Conservation (phyloP, 1,140 invertebrate species). For the Platorchestia sp. region DNA sequence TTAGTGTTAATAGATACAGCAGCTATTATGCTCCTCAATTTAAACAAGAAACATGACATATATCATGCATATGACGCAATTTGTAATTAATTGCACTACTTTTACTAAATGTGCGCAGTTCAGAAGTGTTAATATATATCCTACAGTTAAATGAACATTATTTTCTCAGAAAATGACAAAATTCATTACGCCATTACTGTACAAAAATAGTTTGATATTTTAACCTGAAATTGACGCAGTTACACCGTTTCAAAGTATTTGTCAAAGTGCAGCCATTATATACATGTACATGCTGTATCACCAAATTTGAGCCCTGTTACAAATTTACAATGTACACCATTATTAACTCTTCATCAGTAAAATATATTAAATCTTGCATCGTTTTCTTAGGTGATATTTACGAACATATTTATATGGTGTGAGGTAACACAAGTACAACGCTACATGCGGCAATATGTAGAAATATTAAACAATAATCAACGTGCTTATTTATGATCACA, state of each 20-base stretch:
- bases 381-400: no score
- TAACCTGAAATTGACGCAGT: no score
- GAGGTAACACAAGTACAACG: no score
- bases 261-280: no score
- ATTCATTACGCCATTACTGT: no score
- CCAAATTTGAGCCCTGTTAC: not conserved
- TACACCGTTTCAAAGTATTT: no score
- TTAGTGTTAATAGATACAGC: not conserved
- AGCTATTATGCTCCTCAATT: not conserved
- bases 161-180: not conserved
- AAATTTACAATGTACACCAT: not conserved
- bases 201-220: no score
- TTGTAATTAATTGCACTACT: not conserved
- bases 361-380: not conserved
- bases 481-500: no score
- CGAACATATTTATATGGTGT: no score
- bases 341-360: not conserved
- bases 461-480: no score
- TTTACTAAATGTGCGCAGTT: not conserved
- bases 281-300: not conserved
- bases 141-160: not conserved
- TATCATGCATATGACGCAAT: not conserved
- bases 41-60: not conserved
- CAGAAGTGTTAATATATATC: not conserved
- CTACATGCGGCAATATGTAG: no score